These are phyloP conservation scores for Drosophila paulistorum DNA, from an alignment of 1,140 invertebrate genomes.

Conservation along the genomic window DNA sequence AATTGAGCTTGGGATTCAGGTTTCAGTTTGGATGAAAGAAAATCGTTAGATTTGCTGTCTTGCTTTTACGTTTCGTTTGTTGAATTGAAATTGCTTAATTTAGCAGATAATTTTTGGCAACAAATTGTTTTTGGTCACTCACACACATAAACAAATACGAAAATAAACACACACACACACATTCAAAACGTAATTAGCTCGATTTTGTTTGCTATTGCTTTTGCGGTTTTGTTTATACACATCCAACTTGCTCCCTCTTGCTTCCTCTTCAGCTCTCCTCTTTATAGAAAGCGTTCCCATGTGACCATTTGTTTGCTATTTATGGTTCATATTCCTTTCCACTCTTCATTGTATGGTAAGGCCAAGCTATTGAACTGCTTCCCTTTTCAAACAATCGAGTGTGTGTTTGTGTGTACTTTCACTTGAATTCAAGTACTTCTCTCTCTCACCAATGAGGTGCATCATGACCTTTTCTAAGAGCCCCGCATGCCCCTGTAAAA, in stretches of 20 bases:
- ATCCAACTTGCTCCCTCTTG: not conserved
- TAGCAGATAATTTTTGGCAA: constrained; percentile 58
- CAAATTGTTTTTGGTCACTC: constrained; percentile 51
- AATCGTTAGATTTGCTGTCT: constrained; percentile 30
- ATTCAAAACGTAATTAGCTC: constrained; percentile 52
- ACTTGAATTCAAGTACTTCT: constrained; percentile 23
- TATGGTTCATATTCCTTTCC: constrained; percentile 39
- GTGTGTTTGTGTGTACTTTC: constrained; percentile 16
- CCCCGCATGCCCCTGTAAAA: not conserved
- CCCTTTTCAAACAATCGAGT: not conserved
- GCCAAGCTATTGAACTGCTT: constrained; percentile 15
- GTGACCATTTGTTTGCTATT: constrained; percentile 53
- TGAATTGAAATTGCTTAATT: constrained; percentile 64
- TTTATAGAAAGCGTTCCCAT: constrained; percentile 50
- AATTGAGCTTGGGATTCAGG: constrained; percentile 47
- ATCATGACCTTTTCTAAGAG: not conserved
- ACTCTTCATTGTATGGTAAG: constrained; percentile 39
- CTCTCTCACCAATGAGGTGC: too few species aligned
- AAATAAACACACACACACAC: constrained; percentile 20
- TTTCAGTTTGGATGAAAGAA: constrained; percentile 11
- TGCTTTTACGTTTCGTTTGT: constrained; percentile 35
- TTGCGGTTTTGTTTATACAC: constrained; percentile 43
- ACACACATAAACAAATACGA: constrained; percentile 3
- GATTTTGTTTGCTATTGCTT: constrained; percentile 55
- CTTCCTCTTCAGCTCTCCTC: not conserved